Evolutionary conservation across 2,113 vertebrate genomes (phyloP), one percentile per base, ranked within the genome.

Genomic region (Physeter macrocephalus): DNA sequence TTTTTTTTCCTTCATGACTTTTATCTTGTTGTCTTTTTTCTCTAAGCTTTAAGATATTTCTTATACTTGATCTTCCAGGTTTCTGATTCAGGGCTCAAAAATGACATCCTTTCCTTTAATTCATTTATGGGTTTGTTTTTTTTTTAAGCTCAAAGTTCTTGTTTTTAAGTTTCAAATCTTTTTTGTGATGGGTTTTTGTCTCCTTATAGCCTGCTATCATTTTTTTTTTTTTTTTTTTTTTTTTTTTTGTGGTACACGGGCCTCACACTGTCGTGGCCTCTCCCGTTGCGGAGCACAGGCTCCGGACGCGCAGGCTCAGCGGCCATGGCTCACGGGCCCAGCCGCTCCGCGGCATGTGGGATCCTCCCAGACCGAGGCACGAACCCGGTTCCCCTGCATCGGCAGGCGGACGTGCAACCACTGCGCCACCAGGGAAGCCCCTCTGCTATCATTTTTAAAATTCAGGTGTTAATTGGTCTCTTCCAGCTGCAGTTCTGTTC

Each of bases 41-140:
- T 95, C 59, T 43, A 81, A 85, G 34, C 90, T 94, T 93, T 94
- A 89, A 97, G 78, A 89, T 90, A 71, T 82, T 94, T 84, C 77
- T 89, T 92, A 59, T 72, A 89, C 78, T 93, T 94, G 92, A 93
- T 97, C 92, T 80, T 95, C 72, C 72, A 89, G 66, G 64, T 82
- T 84, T 96, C 83, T 72, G 88, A 93, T 94, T 94, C 61, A 96
- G 88, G 66, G 59, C 67, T 97, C 66, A 97, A 59, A 15, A 80
- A 29, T 41, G 59, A 64, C 61, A 94, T 93, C 77, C 11, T 95
- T 67, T 72, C 66, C 59, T 92, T 93, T 88, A 84, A 92, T 96
- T 96, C 61, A 34, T 31, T 39, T 43, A 6, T 80, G 25, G 4
- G 3, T 21, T 61, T 15, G 36, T 43, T 49, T 77, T 85, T 57